Conservation (phyloP, 2,888 invertebrate species). For the Girardia tigrina region DNA sequence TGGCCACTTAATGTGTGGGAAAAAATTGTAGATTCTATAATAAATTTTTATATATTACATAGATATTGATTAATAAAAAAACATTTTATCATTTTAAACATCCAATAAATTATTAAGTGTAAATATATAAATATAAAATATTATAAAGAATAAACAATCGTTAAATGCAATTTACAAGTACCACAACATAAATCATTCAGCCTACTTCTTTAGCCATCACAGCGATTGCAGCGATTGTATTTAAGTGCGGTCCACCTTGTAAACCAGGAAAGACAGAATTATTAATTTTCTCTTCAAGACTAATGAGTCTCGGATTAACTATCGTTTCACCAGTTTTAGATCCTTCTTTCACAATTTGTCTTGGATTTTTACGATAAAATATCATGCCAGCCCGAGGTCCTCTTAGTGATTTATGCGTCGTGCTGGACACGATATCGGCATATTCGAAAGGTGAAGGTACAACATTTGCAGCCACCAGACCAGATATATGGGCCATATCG, state of each 20-base stretch:
- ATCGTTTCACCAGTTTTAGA: neutral
- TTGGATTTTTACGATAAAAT: slow-evolving; percentile 42
- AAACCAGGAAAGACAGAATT: slow-evolving; percentile 77
- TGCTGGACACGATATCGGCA: slow-evolving; percentile 79
- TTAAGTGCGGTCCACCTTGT: slow-evolving; percentile 92
- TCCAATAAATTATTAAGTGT: no score
- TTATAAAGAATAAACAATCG: no score
- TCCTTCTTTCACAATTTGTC: slow-evolving; percentile 24
- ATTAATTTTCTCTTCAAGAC: slow-evolving; percentile 74
- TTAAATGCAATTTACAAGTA: no score
- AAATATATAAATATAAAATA: no score
- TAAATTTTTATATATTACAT: no score
- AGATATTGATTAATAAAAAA: no score
- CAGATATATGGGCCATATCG: slow-evolving; percentile 90
- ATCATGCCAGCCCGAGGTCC: slow-evolving; percentile 54
- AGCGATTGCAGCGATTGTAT: slow-evolving; percentile 68
- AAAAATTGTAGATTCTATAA: no score
- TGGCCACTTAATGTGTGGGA: no score
- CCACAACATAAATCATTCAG: neutral
- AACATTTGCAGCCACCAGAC: slow-evolving; percentile 72
- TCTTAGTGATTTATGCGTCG: slow-evolving; percentile 80
- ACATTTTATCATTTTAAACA: no score
- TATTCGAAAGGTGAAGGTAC: slow-evolving; percentile 77
- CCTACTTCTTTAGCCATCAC: slow-evolving; percentile 28
- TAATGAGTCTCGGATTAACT: slow-evolving; percentile 54